Evolutionary conservation across 2,797 vertebrate species (phyloP).

Genomic region (Muscicapa comitata): DNA sequence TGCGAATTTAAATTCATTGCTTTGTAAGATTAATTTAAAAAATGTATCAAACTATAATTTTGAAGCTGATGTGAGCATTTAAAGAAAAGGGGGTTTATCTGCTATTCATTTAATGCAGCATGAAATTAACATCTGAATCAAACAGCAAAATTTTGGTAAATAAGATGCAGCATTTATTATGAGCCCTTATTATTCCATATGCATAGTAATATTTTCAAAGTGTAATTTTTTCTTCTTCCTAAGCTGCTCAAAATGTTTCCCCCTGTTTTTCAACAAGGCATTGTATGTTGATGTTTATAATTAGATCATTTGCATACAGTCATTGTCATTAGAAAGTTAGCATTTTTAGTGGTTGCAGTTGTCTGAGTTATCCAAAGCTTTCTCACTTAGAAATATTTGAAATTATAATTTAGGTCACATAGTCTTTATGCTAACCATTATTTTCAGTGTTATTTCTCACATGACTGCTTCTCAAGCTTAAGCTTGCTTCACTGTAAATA

Average conservation of each 20-base stretch:
- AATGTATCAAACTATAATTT: slow-evolving; percentile 17
- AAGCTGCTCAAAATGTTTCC: not conserved
- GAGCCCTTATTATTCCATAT: not conserved
- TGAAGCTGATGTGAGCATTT: slow-evolving; percentile 7
- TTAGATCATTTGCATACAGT: not conserved
- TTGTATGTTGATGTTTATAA: not conserved
- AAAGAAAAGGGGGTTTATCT: slow-evolving; percentile 12
- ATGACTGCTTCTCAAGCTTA: not conserved
- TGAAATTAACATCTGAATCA: slow-evolving; percentile 49
- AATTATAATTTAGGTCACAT: not conserved
- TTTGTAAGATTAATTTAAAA: slow-evolving; percentile 59
- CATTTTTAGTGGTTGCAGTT: not conserved
- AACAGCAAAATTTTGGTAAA: slow-evolving; percentile 31
- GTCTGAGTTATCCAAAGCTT: not conserved
- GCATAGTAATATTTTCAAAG: not conserved
- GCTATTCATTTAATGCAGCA: slow-evolving; percentile 4
- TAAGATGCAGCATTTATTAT: slow-evolving; percentile 8
- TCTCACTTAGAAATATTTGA: not conserved
- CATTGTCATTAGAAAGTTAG: not conserved
- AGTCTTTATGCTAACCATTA: not conserved
- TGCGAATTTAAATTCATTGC: slow-evolving; percentile 44
- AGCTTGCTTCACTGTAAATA: not conserved
- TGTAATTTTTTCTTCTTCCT: not conserved
- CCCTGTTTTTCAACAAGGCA: not conserved
- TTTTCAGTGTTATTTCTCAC: not conserved